phyloP scores from a whole-genome alignment of 2,797 vertebrate species.

The Acanthurus tractus region DNA sequence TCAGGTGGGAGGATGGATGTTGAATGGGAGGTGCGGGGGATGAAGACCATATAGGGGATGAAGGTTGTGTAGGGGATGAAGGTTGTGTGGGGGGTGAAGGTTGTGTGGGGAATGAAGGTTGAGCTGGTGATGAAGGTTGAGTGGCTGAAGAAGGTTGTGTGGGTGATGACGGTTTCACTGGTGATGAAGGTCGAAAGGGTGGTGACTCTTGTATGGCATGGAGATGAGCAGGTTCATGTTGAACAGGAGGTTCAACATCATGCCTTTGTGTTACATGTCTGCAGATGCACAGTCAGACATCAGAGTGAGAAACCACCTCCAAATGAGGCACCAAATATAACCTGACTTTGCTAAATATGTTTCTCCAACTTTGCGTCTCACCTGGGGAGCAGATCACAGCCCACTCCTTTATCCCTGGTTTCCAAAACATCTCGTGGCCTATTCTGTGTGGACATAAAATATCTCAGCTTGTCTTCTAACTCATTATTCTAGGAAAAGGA shows the following conservation, averaged over 20 bases:
- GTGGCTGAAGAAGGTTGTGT: neutral
- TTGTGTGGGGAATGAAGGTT: slow-evolving; percentile 4
- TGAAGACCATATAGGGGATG: slow-evolving; percentile 12
- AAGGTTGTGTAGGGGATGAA: neutral
- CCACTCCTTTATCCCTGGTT: slow-evolving; percentile 91
- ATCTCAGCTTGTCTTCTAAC: slow-evolving; percentile 96
- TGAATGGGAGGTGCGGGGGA: slow-evolving; percentile 18
- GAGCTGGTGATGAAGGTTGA: neutral
- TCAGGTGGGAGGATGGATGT: slow-evolving; percentile 43
- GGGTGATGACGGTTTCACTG: neutral
- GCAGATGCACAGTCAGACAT: slow-evolving; percentile 66
- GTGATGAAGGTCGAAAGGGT: slow-evolving; percentile 7
- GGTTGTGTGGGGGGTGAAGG: neutral
- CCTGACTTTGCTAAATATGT: slow-evolving; percentile 4
- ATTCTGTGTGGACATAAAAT: slow-evolving; percentile 92
- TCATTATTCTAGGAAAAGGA: slow-evolving; percentile 94
- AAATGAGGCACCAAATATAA: slow-evolving; percentile 16
- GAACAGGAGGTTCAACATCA: slow-evolving; percentile 54
- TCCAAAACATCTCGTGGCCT: slow-evolving; percentile 84
- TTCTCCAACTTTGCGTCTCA: slow-evolving; percentile 73
- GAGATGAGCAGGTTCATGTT: slow-evolving; percentile 49
- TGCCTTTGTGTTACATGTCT: slow-evolving; percentile 66
- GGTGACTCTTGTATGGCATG: slow-evolving; percentile 42
- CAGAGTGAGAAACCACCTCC: slow-evolving; percentile 49
- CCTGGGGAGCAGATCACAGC: slow-evolving; percentile 91